Percentiles rank a stretch among this genome's conserved stretches.
phyloP scores from a whole-genome alignment of 2,113 vertebrate genomes.

The Onychostruthus taczanowskii region DNA sequence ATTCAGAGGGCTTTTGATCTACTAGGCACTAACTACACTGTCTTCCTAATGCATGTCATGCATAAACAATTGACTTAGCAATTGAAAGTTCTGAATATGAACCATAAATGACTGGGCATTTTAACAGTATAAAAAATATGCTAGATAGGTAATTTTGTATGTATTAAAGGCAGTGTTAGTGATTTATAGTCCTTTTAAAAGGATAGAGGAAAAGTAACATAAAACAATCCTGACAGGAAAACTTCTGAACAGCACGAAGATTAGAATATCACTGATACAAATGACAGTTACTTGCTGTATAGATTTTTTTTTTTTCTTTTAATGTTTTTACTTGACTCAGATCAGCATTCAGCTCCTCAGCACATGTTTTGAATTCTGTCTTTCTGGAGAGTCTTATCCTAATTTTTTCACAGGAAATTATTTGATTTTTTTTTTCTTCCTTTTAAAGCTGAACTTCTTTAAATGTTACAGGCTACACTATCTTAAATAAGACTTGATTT shows the following conservation, averaged over 20 bases:
- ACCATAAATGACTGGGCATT: neutral
- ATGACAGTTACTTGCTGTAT: neutral
- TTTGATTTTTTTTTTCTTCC: neutral
- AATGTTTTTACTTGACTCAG: neutral
- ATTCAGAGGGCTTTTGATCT: neutral
- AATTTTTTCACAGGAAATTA: neutral
- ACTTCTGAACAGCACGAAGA: neutral
- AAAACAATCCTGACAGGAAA: neutral
- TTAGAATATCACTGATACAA: neutral
- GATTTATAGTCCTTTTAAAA: neutral
- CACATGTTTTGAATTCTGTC: neutral
- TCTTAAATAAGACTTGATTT: neutral
- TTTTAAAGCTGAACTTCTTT: neutral
- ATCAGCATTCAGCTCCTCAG: neutral
- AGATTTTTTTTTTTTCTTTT: neutral
- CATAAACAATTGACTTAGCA: neutral
- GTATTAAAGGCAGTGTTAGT: neutral
- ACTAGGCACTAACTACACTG: neutral
- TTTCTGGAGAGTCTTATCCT: neutral
- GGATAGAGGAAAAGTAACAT: neutral
- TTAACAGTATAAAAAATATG: neutral
- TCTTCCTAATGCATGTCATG: neutral
- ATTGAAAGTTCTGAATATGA: neutral
- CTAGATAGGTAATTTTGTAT: neutral
- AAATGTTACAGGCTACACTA: neutral